Evolutionary conservation across 2,113 vertebrate genomes (phyloP).

Genomic region (Lepus europaeus): DNA sequence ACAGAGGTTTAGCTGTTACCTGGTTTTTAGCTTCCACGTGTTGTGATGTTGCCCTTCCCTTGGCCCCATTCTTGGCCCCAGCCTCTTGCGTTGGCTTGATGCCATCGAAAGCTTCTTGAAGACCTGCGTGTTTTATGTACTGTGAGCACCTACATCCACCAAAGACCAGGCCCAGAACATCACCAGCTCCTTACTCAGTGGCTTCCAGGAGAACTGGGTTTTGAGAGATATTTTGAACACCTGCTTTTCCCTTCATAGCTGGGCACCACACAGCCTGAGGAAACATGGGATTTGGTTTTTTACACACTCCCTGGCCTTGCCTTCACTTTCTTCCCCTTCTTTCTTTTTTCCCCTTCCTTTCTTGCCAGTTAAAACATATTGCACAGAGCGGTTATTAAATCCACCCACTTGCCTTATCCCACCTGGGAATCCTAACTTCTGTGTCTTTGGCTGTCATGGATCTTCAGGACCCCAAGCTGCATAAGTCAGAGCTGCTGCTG

Average conservation of each 20-base stretch:
- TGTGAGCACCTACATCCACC: too few species aligned
- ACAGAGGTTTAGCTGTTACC: background rate
- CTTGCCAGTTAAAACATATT: background rate
- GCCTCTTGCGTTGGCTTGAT: background rate
- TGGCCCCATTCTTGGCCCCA: background rate
- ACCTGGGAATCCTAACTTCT: background rate
- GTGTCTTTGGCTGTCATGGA: background rate
- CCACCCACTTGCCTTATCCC: fast-evolving
- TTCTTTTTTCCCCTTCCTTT: background rate
- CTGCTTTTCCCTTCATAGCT: background rate
- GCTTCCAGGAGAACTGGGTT: background rate
- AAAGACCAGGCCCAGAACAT: background rate
- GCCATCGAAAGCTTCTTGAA: too few species aligned
- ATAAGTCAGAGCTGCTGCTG: background rate
- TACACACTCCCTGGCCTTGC: too few species aligned
- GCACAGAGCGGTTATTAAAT: background rate
- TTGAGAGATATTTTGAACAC: background rate
- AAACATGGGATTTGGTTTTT: background rate
- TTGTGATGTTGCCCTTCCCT: too few species aligned
- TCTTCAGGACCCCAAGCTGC: background rate
- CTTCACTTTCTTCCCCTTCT: too few species aligned
- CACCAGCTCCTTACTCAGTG: background rate
- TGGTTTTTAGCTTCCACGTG: background rate
- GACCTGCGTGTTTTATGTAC: background rate
- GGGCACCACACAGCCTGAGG: background rate